These are phyloP conservation scores for Paramormyrops kingsleyae DNA, from an alignment of 2,113 vertebrate species.

Conservation along the genomic window DNA sequence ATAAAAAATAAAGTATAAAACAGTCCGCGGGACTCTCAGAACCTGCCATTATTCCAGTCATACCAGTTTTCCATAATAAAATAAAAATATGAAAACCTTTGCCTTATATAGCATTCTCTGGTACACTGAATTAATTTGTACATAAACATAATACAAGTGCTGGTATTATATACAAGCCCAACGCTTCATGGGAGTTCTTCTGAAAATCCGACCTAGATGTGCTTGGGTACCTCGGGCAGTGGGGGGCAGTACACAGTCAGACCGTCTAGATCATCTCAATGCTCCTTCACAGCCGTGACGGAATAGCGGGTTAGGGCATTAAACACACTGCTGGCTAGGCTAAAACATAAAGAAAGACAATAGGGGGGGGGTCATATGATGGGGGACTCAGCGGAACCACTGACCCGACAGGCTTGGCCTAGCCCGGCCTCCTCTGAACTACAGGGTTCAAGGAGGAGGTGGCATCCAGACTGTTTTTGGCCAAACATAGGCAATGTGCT, in stretches of 20 bases:
- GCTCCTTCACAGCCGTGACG: background rate
- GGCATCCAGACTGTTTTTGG: background rate
- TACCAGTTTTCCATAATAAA: constrained; percentile 47
- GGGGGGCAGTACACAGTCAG: background rate
- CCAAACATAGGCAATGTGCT: background rate
- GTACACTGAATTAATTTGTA: constrained; percentile 67
- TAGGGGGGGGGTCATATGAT: background rate
- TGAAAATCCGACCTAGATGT: background rate
- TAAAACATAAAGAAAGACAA: background rate
- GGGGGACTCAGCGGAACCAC: background rate
- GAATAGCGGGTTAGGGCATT: background rate
- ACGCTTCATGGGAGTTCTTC: background rate
- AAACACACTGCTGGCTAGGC: background rate
- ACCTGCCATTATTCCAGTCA: constrained; percentile 50
- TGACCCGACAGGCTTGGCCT: background rate
- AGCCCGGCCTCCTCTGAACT: background rate
- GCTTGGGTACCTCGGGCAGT: background rate
- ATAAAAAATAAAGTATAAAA: background rate
- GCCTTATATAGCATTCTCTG: constrained; percentile 53
- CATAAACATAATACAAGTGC: constrained; percentile 52
- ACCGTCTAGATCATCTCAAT: background rate
- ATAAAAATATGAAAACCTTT: constrained; percentile 54
- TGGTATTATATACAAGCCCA: constrained; percentile 23
- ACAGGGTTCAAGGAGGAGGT: background rate
- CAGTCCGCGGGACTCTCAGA: background rate